Base-by-base conservation (phyloP, 2,797 vertebrate genomes). In the Rhinatrema bivittatum region DNA sequence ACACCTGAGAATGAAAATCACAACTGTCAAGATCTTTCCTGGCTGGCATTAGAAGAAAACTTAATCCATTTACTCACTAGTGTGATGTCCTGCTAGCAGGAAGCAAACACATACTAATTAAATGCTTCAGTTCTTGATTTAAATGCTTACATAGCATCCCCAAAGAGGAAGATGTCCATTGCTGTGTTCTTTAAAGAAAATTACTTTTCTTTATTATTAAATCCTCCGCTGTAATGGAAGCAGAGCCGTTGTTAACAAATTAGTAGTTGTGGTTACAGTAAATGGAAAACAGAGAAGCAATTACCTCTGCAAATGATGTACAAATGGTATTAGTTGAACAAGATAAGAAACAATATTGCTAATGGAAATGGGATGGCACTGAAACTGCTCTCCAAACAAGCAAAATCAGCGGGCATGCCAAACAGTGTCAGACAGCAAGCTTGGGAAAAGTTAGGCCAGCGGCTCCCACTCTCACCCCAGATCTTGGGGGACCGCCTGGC, bases 11-110 rank as follows among this genome's bases (percentile, higher is more conserved):
- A 65, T 51, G 32, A 70, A 65, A 72, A 78, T 62, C 35, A 41
- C 50, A 71, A 67, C 61, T 76, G 56, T 72, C 72, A 77, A 71
- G 58, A 69, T 72, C 53, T 68, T 56, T 56, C 46, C 60, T 54
- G 39, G 46, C 29, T 76, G 53, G 59, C 21, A 17, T 72, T 72
- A 62, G 43, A 60, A 76, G 57, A 50, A n/a, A 69, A 46, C 58
- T 76, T 74, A 76, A 78, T 81, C 71, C 70, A 73, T 82, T 86
- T 78, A 76, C 53, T 61, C 51, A 64, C 36, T 43, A 32, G 44
- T 9, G 5, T 52, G 52, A 46, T 62, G 40, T 57, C 57, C 46
- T 74, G 66, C 64, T 77, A 74, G 48, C 33, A 59, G 37, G 51
- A 62, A 64, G 46, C 36, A 56, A 79, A 49, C 42, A 51, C 20